These are phyloP conservation scores for Drosophila phalerata DNA, from an alignment of 2,888 invertebrate species.

Conservation along the genomic window DNA sequence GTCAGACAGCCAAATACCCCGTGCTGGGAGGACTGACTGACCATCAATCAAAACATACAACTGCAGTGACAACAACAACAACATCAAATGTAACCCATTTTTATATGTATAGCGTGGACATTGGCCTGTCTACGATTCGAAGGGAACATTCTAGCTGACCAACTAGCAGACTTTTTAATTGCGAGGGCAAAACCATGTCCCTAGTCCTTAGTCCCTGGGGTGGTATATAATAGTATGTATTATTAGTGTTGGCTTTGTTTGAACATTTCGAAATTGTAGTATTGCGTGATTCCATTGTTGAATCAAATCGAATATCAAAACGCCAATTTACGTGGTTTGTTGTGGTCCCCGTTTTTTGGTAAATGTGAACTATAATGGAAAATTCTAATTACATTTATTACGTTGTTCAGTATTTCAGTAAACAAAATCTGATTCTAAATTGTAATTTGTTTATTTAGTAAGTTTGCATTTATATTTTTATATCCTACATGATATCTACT, in stretches of 20 bases:
- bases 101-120: conserved; percentile 22
- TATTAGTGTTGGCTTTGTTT: conserved; percentile 17
- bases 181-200: conserved; percentile 17
- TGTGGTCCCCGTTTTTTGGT: conserved; percentile 27
- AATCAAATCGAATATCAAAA: conserved; percentile 62
- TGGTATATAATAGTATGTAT: neutral
- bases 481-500: neutral
- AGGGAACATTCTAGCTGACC: conserved; percentile 8
- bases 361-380: neutral
- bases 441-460: neutral
- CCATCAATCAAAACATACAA: conserved; percentile 44
- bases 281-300: conserved; percentile 70
- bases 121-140: conserved; percentile 42
- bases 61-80: conserved; percentile 16
- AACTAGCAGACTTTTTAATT: conserved; percentile 38
- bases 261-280: conserved; percentile 53
- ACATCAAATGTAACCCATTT: conserved; percentile 17
- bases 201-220: neutral
- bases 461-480: neutral
- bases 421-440: neutral
- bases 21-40: neutral
- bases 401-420: neutral
- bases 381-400: neutral
- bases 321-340: conserved; percentile 55
- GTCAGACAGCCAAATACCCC: conserved; percentile 15